A percentile compares a stretch with the other conserved stretches of the same genome.
These are phyloP conservation scores for Eristalinus aeneus DNA, from an alignment of 2,888 invertebrate genomes.

Conservation along the genomic window DNA sequence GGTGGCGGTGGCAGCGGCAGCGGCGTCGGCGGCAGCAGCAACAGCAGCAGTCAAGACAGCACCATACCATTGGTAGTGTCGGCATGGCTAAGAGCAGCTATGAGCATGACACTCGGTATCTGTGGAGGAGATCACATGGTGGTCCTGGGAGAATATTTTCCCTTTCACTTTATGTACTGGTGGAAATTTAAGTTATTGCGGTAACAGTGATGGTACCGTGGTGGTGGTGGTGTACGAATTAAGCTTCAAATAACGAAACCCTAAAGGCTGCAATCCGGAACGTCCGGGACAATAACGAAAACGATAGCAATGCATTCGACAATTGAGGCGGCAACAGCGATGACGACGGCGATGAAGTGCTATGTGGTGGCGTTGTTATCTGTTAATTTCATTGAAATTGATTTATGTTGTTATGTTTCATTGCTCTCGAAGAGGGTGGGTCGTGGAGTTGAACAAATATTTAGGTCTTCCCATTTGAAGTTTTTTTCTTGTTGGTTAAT, in stretches of 20 bases:
- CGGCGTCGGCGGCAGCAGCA: conserved; percentile 21
- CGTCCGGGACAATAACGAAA: conserved; percentile 11
- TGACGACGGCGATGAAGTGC: conserved; percentile 62
- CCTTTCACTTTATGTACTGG: conserved; percentile 67
- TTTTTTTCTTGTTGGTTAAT: background rate
- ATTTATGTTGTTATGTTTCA: conserved; percentile 53
- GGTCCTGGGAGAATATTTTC: conserved; percentile 71
- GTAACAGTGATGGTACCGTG: conserved; percentile 5
- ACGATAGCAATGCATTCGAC: conserved; percentile 19
- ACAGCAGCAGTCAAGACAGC: conserved; percentile 15
- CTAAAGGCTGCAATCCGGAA: conserved; percentile 54
- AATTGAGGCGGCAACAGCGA: conserved; percentile 11
- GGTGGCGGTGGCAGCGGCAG: conserved; percentile 22
- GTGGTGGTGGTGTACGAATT: conserved; percentile 36
- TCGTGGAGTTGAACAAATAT: conserved; percentile 54
- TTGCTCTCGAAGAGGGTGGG: conserved; percentile 4
- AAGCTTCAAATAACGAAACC: conserved; percentile 56
- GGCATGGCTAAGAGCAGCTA: conserved; percentile 69
- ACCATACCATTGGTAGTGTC: conserved; percentile 45
- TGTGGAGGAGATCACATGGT: conserved; percentile 66
- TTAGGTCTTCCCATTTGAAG: conserved; percentile 48
- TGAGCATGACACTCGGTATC: conserved; percentile 69
- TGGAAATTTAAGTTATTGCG: conserved; percentile 43
- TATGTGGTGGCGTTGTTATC: conserved; percentile 68
- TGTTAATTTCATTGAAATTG: conserved; percentile 65